phyloP scores from a whole-genome alignment of 1,140 invertebrate genomes.

The Stenopsyche tienmushanensis region DNA sequence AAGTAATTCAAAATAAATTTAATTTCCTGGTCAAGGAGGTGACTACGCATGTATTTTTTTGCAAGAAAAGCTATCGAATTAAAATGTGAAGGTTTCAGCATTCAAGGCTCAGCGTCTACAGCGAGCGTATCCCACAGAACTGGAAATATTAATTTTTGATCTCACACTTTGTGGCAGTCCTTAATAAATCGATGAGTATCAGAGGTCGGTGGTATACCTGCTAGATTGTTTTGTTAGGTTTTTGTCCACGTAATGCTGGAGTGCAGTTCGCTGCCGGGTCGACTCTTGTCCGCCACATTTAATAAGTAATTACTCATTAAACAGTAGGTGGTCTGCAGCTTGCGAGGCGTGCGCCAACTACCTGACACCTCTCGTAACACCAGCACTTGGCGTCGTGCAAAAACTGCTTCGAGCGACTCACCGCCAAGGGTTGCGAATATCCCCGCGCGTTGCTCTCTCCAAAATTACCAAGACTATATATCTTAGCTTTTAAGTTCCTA shows the following conservation, averaged over 20 bases:
- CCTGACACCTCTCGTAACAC: conserved; percentile 23
- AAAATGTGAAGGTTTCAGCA: too few species aligned
- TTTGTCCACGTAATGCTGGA: neutral
- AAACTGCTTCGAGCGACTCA: neutral
- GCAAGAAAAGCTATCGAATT: too few species aligned
- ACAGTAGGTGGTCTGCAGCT: conserved; percentile 35
- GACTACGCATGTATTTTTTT: too few species aligned
- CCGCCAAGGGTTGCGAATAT: neutral
- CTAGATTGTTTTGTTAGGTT: neutral
- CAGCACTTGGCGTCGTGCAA: neutral
- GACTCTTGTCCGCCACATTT: conserved; percentile 32
- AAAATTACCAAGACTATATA: too few species aligned
- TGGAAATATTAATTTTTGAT: too few species aligned
- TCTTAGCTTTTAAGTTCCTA: too few species aligned
- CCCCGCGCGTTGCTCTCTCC: neutral
- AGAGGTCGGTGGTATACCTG: neutral
- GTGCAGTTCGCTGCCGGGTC: neutral
- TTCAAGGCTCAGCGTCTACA: too few species aligned
- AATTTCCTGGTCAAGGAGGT: too few species aligned
- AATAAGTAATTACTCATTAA: conserved; percentile 41
- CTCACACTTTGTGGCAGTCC: too few species aligned
- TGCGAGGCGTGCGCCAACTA: conserved; percentile 19
- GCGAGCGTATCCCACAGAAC: too few species aligned
- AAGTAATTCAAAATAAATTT: too few species aligned
- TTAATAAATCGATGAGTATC: too few species aligned